A percentile compares a stretch with the other conserved stretches of the same genome.
phyloP scores from a whole-genome alignment of 1,140 invertebrate genomes.

The Apocrypta bakeri region DNA sequence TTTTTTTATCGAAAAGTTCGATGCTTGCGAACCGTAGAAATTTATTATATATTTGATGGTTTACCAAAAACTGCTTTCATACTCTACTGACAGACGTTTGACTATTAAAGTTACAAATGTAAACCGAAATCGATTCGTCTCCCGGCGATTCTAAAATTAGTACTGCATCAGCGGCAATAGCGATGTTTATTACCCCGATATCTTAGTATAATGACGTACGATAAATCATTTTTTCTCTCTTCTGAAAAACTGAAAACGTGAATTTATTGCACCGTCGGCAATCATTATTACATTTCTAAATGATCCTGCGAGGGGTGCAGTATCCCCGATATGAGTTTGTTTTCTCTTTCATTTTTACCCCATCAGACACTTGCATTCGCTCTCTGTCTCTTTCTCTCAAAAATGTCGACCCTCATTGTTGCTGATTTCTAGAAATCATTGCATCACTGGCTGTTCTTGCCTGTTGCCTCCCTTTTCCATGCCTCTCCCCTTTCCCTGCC shows the following conservation, averaged over 20 bases:
- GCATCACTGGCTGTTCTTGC: not conserved
- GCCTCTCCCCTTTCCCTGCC: not conserved
- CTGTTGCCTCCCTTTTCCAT: not conserved
- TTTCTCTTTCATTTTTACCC: not conserved
- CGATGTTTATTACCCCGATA: slow-evolving; percentile 19
- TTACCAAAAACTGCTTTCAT: not conserved
- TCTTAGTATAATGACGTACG: not conserved
- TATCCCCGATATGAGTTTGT: not conserved
- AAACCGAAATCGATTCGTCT: slow-evolving; percentile 35
- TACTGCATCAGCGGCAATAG: slow-evolving; percentile 21
- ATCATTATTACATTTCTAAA: slow-evolving; percentile 33
- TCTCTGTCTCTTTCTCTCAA: not conserved
- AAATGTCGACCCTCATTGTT: slow-evolving; percentile 4
- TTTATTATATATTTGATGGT: not conserved
- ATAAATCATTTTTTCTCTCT: slow-evolving; percentile 10
- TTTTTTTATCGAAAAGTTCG: not conserved
- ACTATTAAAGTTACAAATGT: slow-evolving; percentile 38
- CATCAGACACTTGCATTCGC: not conserved
- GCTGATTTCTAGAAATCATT: slow-evolving; percentile 12
- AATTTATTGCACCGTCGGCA: slow-evolving; percentile 30
- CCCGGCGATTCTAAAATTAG: slow-evolving; percentile 6
- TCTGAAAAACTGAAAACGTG: not conserved
- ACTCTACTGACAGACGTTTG: not conserved
- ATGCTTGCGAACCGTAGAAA: not conserved
- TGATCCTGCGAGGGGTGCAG: slow-evolving; percentile 15